These are phyloP conservation scores for Anastatus disparis DNA, from an alignment of 1,140 invertebrate genomes.

Conservation along the genomic window DNA sequence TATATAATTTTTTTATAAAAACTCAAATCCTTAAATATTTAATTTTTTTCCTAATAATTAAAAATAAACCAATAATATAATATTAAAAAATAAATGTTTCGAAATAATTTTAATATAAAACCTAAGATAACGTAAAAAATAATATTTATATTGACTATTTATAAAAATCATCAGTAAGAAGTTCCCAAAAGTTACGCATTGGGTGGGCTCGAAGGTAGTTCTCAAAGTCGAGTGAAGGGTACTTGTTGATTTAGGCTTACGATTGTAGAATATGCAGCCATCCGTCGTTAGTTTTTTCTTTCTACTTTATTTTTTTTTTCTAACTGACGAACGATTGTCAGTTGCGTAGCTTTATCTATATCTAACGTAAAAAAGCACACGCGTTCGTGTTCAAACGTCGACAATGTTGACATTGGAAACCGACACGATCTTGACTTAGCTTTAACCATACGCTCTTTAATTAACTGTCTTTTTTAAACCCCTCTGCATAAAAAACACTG, in stretches of 20 bases:
- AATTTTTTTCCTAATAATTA: too few species aligned
- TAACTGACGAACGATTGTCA: constrained; percentile 20
- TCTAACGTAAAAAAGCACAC: neutral
- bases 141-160: neutral
- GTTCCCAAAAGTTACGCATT: neutral
- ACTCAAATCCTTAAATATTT: too few species aligned
- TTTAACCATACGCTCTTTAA: constrained; percentile 13
- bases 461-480: constrained; percentile 19
- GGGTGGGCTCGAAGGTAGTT: neutral
- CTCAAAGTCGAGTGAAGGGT: neutral
- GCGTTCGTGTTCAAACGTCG: too few species aligned
- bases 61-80: too few species aligned
- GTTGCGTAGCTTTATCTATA: constrained; percentile 21
- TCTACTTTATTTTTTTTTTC: too few species aligned
- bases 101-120: too few species aligned
- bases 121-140: neutral
- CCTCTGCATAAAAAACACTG: constrained; percentile 1
- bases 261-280: constrained; percentile 5
- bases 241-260: constrained; percentile 24
- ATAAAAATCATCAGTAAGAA: neutral
- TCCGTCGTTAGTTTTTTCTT: neutral
- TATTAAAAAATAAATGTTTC: too few species aligned
- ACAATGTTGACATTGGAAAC: constrained; percentile 31
- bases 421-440: constrained; percentile 27
- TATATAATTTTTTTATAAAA: too few species aligned